phyloP scores from a whole-genome alignment of 2,888 invertebrate genomes.

The Melanargia galathea region DNA sequence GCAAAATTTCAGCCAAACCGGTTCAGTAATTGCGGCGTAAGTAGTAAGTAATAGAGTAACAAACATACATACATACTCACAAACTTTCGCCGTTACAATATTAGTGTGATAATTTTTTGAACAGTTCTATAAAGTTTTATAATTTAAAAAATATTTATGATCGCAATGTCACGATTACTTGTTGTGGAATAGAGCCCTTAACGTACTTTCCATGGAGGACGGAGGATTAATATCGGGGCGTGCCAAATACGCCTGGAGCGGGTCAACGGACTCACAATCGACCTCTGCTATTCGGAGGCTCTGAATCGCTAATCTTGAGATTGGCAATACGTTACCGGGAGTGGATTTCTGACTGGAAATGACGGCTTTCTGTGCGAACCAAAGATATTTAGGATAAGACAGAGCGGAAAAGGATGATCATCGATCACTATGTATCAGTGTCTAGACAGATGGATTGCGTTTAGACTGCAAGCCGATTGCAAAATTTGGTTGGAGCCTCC shows the following conservation, averaged over 20 bases:
- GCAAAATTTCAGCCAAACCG: too few species aligned
- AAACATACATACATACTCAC: too few species aligned
- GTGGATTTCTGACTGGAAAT: slow-evolving; percentile 19
- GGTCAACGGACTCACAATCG: slow-evolving; percentile 43
- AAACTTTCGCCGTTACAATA: too few species aligned
- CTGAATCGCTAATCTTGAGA: slow-evolving; percentile 42
- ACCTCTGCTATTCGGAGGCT: slow-evolving; percentile 36
- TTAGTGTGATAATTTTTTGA: too few species aligned
- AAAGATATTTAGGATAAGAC: neutral
- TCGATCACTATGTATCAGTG: too few species aligned
- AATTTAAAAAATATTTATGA: too few species aligned
- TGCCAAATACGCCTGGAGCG: slow-evolving; percentile 45
- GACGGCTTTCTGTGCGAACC: neutral
- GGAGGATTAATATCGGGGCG: slow-evolving; percentile 41
- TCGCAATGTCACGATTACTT: neutral
- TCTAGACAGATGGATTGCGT: too few species aligned
- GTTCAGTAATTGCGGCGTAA: too few species aligned
- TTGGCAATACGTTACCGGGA: slow-evolving; percentile 32
- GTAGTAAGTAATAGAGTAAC: too few species aligned
- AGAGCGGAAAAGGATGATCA: neutral
- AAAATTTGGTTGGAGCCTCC: too few species aligned
- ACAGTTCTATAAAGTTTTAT: too few species aligned
- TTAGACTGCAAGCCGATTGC: too few species aligned
- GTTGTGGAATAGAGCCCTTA: slow-evolving; percentile 22
- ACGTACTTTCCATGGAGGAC: slow-evolving; percentile 38